A percentile compares a stretch with the other conserved stretches of the same genome.
Conservation (phyloP, 1,140 invertebrate species). For the Potamilus streckersoni region DNA sequence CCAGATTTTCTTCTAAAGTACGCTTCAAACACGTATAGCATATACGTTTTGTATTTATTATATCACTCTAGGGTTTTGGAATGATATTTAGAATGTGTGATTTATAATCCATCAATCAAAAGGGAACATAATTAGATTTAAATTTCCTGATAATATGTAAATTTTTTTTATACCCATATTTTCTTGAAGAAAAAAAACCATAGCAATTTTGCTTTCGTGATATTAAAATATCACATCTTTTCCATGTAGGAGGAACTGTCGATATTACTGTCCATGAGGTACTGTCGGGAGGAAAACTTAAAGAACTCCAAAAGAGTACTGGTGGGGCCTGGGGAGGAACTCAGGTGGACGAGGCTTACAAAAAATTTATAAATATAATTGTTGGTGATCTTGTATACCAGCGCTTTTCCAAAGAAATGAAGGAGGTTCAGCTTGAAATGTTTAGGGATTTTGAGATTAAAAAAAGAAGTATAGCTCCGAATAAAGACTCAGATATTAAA, state of each 20-base stretch:
- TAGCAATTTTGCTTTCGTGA: background rate
- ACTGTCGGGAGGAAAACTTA: background rate
- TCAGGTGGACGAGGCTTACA: conserved; percentile 10
- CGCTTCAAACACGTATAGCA: no score
- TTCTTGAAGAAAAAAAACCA: no score
- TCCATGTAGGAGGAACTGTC: conserved; percentile 14
- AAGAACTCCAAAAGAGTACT: conserved; percentile 9
- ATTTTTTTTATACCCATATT: no score
- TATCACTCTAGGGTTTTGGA: no score
- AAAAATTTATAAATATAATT: background rate
- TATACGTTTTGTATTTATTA: no score
- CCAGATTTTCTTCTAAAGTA: no score
- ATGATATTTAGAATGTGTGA: no score
- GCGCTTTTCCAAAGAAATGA: background rate
- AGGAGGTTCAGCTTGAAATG: conserved; percentile 1
- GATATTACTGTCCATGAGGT: conserved; percentile 20
- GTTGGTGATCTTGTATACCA: background rate
- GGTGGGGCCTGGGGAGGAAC: conserved; percentile 23
- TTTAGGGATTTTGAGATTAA: conserved; percentile 8
- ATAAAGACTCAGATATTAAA: background rate
- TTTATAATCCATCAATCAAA: no score
- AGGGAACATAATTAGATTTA: no score
- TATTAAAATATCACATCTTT: background rate
- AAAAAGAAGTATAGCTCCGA: background rate
- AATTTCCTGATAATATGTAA: background rate